These are phyloP conservation scores for Scomber scombrus DNA, from an alignment of 2,113 vertebrate genomes.

Conservation along the genomic window DNA sequence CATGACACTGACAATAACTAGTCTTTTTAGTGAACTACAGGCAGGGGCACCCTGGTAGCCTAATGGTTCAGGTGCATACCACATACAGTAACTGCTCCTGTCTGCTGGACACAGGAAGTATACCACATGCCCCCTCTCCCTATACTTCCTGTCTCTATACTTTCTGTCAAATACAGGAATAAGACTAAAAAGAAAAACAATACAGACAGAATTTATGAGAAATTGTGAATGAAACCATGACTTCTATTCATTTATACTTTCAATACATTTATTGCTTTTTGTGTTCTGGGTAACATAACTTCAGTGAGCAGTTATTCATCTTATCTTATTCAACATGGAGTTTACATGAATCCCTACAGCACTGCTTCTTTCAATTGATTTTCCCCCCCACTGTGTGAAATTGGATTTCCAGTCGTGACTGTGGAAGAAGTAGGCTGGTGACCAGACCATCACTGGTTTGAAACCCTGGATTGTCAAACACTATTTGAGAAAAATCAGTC, in stretches of 20 bases:
- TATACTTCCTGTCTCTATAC: no score
- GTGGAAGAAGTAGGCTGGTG: slow-evolving; percentile 10
- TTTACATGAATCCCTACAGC: no score
- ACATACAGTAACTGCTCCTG: no score
- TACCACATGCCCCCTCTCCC: no score
- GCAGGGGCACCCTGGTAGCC: no score
- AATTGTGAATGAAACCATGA: neutral
- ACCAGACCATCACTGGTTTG: slow-evolving; percentile 5
- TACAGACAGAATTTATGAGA: neutral
- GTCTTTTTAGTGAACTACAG: neutral
- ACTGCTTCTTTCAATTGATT: no score
- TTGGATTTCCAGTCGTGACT: neutral
- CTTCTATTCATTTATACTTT: neutral
- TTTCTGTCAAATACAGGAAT: no score
- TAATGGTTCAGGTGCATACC: no score
- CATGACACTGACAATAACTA: neutral
- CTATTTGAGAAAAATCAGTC: no score
- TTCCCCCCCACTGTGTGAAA: neutral
- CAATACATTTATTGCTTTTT: neutral
- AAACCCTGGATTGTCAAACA: neutral
- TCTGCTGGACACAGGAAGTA: no score
- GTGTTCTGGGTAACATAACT: neutral
- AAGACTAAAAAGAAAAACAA: no score
- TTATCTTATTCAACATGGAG: no score
- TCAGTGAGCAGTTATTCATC: neutral